phyloP scores from a whole-genome alignment of 1,140 invertebrate genomes.

The Cyrtorhinus lividipennis region DNA sequence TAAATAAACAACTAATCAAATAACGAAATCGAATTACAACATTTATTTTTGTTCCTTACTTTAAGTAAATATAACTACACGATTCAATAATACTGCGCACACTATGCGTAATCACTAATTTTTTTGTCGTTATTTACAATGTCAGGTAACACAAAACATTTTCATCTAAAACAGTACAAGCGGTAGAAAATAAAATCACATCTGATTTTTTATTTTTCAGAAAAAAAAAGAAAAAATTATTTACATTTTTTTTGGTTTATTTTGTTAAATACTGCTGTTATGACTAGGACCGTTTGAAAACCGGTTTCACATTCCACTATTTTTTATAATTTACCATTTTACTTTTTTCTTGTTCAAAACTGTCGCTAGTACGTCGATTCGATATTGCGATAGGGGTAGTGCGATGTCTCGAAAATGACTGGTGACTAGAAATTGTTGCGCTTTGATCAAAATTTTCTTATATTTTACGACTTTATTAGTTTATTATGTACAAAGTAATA shows the following conservation, averaged over 20 bases:
- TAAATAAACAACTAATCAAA: neutral
- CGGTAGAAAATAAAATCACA: constrained; percentile 23
- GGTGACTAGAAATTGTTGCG: no score
- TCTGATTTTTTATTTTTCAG: constrained; percentile 12
- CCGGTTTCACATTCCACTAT: neutral
- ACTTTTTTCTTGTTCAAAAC: no score
- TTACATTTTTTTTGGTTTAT: no score
- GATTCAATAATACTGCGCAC: constrained; percentile 10
- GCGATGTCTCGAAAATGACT: no score
- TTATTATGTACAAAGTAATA: no score
- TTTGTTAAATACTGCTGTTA: constrained; percentile 19
- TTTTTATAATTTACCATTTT: no score
- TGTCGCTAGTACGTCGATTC: no score
- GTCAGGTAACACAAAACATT: constrained; percentile 19
- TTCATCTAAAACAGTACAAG: constrained; percentile 15
- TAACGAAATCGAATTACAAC: no score
- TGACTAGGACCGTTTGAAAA: constrained; percentile 17
- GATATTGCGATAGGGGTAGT: no score
- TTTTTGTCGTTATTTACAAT: constrained; percentile 15
- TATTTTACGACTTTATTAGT: no score
- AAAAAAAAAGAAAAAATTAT: neutral
- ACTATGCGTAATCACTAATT: constrained; percentile 14
- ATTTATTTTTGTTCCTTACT: neutral
- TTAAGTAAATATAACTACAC: no score
- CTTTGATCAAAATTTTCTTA: no score